Conservation (phyloP, 1,140 invertebrate genomes). For the Prorops nasuta region DNA sequence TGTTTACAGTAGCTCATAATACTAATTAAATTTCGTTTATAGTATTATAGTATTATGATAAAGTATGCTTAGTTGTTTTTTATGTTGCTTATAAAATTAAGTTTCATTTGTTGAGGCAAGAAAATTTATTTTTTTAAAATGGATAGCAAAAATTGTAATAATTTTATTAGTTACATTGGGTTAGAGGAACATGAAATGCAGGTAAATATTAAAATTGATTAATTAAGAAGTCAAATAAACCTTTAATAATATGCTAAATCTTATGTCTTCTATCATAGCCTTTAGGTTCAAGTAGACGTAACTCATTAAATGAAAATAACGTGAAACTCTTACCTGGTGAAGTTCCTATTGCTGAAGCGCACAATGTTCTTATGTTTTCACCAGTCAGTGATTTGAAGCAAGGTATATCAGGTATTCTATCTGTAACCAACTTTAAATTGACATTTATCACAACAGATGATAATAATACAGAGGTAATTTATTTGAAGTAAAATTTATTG, state of each 20-base stretch:
- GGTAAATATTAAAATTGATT: constrained; percentile 28
- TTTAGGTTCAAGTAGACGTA: constrained; percentile 40
- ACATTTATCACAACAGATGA: constrained; percentile 75
- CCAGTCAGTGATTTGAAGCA: constrained; percentile 75
- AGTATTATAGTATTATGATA: too few relatives aligned
- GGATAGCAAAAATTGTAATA: constrained; percentile 55
- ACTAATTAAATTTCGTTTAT: too few relatives aligned
- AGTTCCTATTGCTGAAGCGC: constrained; percentile 71
- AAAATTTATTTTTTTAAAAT: constrained; percentile 24
- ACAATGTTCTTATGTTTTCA: constrained; percentile 77
- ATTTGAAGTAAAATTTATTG: background rate
- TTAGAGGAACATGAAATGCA: constrained; percentile 56
- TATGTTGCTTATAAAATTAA: too few relatives aligned
- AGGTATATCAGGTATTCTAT: constrained; percentile 74
- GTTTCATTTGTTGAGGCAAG: too few relatives aligned
- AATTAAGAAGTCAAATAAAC: too few relatives aligned
- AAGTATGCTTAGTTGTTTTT: too few relatives aligned
- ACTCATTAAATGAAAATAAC: constrained; percentile 42
- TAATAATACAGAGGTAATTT: constrained; percentile 54
- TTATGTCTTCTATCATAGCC: constrained; percentile 28
- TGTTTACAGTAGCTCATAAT: too few relatives aligned
- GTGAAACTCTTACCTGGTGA: constrained; percentile 66
- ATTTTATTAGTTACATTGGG: constrained; percentile 59
- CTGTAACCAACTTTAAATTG: constrained; percentile 85
- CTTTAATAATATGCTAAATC: too few relatives aligned